Conservation (phyloP, 2,113 vertebrate genomes). For the Eudorcas thomsonii region DNA sequence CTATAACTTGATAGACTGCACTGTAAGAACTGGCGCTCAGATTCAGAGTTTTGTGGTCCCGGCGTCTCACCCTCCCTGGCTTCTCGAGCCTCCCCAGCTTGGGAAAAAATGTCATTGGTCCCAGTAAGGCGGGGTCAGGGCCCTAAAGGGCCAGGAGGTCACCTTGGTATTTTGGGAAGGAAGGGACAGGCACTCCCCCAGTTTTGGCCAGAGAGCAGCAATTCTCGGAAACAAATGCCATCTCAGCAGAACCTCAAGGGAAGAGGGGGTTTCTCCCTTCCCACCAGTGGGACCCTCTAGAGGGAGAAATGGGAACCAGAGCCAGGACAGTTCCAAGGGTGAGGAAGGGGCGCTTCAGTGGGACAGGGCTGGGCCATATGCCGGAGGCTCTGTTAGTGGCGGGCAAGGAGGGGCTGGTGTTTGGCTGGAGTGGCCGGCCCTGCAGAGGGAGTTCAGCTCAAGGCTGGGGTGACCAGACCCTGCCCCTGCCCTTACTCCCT, state of each 20-base stretch:
- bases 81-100: constrained; percentile 14
- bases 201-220: constrained; percentile 34
- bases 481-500: constrained; percentile 30
- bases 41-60: neutral
- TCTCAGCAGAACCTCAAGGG: neutral
- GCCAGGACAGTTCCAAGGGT: neutral
- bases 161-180: constrained; percentile 67
- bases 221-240: constrained; percentile 42
- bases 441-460: neutral
- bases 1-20: neutral
- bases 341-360: neutral
- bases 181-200: constrained; percentile 22
- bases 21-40: neutral
- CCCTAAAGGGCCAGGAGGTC: constrained; percentile 51
- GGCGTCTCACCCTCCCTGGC: neutral
- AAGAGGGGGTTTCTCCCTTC: constrained; percentile 21
- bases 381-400: neutral
- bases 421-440: neutral
- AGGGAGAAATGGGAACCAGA: neutral
- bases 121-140: constrained; percentile 19
- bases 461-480: constrained; percentile 36
- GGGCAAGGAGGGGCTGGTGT: neutral
- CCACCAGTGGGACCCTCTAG: neutral
- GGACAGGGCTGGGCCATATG: neutral
- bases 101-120: constrained; percentile 60